A percentile compares a stretch with the other conserved stretches of the same genome.
phyloP scores from a whole-genome alignment of 2,113 vertebrate species.

The Actenoides hombroni region DNA sequence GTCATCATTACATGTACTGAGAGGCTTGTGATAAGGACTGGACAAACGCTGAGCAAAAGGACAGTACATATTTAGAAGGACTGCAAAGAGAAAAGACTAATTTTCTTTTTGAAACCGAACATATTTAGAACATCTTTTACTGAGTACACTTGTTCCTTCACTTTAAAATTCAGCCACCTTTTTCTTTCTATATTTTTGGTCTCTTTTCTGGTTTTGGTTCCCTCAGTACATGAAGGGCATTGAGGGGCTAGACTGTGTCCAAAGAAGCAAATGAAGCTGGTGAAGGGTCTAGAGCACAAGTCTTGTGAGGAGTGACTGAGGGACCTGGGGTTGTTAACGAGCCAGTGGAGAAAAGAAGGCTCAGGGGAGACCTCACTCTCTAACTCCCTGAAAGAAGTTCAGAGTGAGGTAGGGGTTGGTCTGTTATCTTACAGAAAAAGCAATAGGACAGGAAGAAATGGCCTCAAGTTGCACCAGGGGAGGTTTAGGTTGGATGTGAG shows the following conservation, averaged over 20 bases:
- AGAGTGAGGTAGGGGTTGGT: background rate
- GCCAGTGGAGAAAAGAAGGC: background rate
- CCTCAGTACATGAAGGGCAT: background rate
- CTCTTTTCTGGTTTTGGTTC: background rate
- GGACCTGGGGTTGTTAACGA: background rate
- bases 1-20: background rate
- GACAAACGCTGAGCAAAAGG: background rate
- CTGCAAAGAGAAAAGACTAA: background rate
- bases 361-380: background rate
- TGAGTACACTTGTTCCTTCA: accelerated
- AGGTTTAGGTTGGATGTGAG: background rate
- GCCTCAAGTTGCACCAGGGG: background rate
- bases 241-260: background rate
- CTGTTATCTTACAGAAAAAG: background rate
- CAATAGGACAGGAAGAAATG: background rate
- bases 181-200: background rate
- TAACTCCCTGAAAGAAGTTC: background rate
- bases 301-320: background rate
- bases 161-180: background rate
- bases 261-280: background rate
- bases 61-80: background rate
- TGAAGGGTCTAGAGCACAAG: background rate
- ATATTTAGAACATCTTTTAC: background rate
- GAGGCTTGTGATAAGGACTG: background rate
- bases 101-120: background rate